These are phyloP conservation scores for Erynnis tages DNA, from an alignment of 2,888 invertebrate species.

Conservation along the genomic window DNA sequence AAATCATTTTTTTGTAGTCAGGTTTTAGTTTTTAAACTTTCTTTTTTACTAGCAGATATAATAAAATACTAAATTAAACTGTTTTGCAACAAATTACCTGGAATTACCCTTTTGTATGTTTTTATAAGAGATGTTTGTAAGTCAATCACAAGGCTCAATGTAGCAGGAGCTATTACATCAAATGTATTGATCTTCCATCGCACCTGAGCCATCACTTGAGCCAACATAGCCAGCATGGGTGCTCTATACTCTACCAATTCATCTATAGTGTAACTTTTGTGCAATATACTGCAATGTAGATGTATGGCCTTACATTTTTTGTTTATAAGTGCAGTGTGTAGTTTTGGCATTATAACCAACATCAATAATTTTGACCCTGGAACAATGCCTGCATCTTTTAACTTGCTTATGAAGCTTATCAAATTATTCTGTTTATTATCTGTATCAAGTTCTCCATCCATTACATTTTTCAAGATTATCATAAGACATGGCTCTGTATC, in stretches of 20 bases:
- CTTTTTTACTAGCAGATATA: too few species aligned
- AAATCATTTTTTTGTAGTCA: too few species aligned
- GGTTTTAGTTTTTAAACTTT: too few species aligned
- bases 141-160: constrained; percentile 51
- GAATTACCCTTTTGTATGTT: constrained; percentile 50
- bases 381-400: constrained; percentile 52
- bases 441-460: constrained; percentile 44
- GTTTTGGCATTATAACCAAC: constrained; percentile 62
- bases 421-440: constrained; percentile 51
- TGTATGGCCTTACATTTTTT: constrained; percentile 48
- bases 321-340: constrained; percentile 54
- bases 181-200: constrained; percentile 63
- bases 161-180: constrained; percentile 41
- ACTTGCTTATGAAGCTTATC: constrained; percentile 51
- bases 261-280: constrained; percentile 44
- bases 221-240: constrained; percentile 67
- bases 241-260: constrained; percentile 61
- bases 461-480: constrained; percentile 44
- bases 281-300: constrained; percentile 52
- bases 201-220: constrained; percentile 58
- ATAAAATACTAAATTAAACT: too few species aligned
- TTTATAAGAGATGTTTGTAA: constrained; percentile 53
- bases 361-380: constrained; percentile 54
- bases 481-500: constrained; percentile 63
- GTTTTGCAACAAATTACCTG: too few species aligned